phyloP scores from a whole-genome alignment of 2,113 vertebrate genomes.

The Todiramphus chloris region DNA sequence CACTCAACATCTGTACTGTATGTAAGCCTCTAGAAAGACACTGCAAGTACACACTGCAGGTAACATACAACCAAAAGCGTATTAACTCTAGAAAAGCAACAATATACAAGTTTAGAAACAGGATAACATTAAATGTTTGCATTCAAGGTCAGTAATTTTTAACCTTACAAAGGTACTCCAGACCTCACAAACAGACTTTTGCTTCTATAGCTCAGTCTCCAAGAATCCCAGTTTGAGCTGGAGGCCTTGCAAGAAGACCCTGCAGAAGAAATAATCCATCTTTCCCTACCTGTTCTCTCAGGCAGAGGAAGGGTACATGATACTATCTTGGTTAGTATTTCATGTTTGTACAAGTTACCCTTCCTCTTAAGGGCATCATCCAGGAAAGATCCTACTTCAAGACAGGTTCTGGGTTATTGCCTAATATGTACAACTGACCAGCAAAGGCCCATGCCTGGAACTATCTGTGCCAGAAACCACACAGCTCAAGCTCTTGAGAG shows the following conservation, averaged over 20 bases:
- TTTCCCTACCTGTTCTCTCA: neutral
- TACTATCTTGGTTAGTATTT: neutral
- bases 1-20: neutral
- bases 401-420: neutral
- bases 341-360: neutral
- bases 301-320: neutral
- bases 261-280: neutral
- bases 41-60: neutral
- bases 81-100: neutral
- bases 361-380: neutral
- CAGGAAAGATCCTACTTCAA: neutral
- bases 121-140: neutral
- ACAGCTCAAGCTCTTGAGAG: neutral
- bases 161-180: neutral
- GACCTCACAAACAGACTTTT: neutral
- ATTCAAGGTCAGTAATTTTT: neutral
- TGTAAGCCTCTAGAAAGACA: neutral
- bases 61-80: neutral
- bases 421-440: neutral
- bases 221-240: neutral
- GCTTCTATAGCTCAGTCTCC: neutral
- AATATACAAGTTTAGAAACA: neutral
- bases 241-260: neutral
- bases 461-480: neutral
- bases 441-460: neutral